Conservation (phyloP, 37 sponge, comb jelly and placozoan genomes). For the Tethya wilhelma region DNA sequence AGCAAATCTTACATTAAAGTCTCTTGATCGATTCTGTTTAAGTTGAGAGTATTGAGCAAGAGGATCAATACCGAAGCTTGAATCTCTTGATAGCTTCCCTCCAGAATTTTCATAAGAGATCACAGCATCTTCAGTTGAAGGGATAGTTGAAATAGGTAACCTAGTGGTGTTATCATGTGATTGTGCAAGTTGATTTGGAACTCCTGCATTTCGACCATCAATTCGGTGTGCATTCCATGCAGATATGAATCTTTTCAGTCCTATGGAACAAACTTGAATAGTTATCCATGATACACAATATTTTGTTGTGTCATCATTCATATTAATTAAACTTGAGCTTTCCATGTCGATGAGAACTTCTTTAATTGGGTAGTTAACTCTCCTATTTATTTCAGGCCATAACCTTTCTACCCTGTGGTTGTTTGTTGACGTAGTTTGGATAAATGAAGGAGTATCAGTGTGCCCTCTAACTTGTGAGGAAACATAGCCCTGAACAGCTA, state of each 20-base stretch:
- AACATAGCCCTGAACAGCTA: slow-evolving; percentile 50
- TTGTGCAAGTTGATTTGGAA: slow-evolving; percentile 1
- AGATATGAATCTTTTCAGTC: slow-evolving; percentile 19
- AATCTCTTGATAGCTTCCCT: slow-evolving; percentile 3
- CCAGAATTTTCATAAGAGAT: neutral
- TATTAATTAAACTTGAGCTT: slow-evolving; percentile 3
- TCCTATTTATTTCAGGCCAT: slow-evolving; percentile 53
- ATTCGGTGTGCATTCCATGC: slow-evolving; percentile 64
- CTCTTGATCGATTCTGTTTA: slow-evolving; percentile 19
- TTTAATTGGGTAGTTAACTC: slow-evolving; percentile 66
- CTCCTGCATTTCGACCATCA: slow-evolving; percentile 12
- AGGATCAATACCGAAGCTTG: slow-evolving; percentile 31
- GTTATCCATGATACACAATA: slow-evolving; percentile 61
- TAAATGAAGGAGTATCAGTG: neutral
- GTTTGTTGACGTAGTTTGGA: slow-evolving; percentile 30
- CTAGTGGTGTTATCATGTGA: neutral
- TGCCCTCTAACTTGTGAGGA: slow-evolving; percentile 11
- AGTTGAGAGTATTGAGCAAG: neutral
- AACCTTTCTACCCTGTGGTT: slow-evolving; percentile 49
- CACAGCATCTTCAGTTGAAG: neutral
- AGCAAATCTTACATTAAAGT: slow-evolving; percentile 11
- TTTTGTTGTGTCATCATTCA: slow-evolving; percentile 11
- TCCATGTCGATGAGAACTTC: slow-evolving; percentile 20
- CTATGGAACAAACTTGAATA: slow-evolving; percentile 30
- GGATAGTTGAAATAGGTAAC: neutral